Percentiles rank a stretch among this genome's conserved stretches.
These are phyloP conservation scores for Sebastes nivosus DNA, from an alignment of 2,797 vertebrate genomes.

Conservation along the genomic window DNA sequence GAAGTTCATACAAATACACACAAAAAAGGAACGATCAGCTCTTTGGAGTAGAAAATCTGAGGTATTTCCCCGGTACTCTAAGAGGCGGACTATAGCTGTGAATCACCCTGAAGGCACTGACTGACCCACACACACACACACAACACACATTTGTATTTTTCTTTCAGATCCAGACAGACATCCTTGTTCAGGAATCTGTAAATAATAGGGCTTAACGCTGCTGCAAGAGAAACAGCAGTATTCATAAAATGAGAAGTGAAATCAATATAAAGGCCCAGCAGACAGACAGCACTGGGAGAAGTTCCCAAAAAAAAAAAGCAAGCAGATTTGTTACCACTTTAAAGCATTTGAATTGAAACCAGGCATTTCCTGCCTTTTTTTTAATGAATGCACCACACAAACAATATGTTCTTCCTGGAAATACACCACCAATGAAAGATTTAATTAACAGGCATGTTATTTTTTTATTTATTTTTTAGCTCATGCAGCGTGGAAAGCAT, in stretches of 20 bases:
- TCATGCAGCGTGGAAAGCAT: background rate
- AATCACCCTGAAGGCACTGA: conserved; percentile 59
- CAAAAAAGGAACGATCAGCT: conserved; percentile 34
- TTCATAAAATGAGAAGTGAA: conserved; percentile 25
- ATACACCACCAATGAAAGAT: background rate
- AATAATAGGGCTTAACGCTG: conserved; percentile 61
- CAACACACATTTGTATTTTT: conserved; percentile 23
- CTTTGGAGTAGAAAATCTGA: conserved; percentile 57
- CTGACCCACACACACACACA: conserved; percentile 28
- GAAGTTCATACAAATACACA: conserved; percentile 39
- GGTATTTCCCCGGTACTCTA: conserved; percentile 65
- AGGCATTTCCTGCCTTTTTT: conserved; percentile 9
- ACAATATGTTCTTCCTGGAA: background rate
- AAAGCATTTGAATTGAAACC: too few species aligned
- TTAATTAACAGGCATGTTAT: conserved; percentile 12
- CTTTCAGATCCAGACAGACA: conserved; percentile 48
- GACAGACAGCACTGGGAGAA: conserved; percentile 39
- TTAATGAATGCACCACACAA: background rate
- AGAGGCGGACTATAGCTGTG: conserved; percentile 28
- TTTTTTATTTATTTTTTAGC: background rate
- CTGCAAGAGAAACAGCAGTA: conserved; percentile 45
- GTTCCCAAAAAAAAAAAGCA: conserved; percentile 2
- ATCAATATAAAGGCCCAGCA: conserved; percentile 34
- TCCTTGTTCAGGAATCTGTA: conserved; percentile 72
- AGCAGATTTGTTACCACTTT: too few species aligned